phyloP scores from a whole-genome alignment of 2,888 invertebrate genomes.

The Cosmia pyralina region DNA sequence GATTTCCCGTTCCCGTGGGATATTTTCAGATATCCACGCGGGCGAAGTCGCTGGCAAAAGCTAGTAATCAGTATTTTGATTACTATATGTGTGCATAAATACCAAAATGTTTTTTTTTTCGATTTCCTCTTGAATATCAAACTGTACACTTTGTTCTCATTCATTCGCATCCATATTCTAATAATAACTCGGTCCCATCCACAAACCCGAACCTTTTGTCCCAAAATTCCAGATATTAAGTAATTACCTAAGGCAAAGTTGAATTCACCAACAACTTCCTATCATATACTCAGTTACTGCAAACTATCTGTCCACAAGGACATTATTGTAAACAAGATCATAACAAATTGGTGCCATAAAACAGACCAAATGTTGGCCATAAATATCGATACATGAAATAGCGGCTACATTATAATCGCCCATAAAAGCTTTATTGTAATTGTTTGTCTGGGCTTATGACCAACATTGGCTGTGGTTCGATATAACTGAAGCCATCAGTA shows the following conservation, averaged over 20 bases:
- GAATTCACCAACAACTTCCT: slow-evolving; percentile 12
- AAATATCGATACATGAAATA: slow-evolving; percentile 63
- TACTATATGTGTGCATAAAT: not conserved
- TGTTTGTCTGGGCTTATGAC: slow-evolving; percentile 54
- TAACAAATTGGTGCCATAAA: slow-evolving; percentile 67
- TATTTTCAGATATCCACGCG: no score
- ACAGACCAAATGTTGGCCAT: slow-evolving; percentile 55
- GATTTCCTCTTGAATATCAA: not conserved
- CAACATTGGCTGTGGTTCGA: slow-evolving; percentile 51
- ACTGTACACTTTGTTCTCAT: not conserved
- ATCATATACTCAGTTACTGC: slow-evolving; percentile 13
- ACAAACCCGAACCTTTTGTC: not conserved
- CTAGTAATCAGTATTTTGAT: no score
- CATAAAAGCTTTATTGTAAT: slow-evolving; percentile 65
- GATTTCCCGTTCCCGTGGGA: no score
- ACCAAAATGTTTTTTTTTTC: not conserved
- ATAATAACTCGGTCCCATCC: not conserved
- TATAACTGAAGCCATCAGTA: slow-evolving; percentile 53
- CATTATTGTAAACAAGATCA: slow-evolving; percentile 62
- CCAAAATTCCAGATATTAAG: not conserved
- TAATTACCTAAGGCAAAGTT: no score
- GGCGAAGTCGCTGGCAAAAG: no score
- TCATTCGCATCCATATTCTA: not conserved
- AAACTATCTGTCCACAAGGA: slow-evolving; percentile 40
- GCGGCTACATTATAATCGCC: slow-evolving; percentile 58